Evolutionary conservation across 2,888 invertebrate species (phyloP).

Genomic region (Agrenia bidenticulata): DNA sequence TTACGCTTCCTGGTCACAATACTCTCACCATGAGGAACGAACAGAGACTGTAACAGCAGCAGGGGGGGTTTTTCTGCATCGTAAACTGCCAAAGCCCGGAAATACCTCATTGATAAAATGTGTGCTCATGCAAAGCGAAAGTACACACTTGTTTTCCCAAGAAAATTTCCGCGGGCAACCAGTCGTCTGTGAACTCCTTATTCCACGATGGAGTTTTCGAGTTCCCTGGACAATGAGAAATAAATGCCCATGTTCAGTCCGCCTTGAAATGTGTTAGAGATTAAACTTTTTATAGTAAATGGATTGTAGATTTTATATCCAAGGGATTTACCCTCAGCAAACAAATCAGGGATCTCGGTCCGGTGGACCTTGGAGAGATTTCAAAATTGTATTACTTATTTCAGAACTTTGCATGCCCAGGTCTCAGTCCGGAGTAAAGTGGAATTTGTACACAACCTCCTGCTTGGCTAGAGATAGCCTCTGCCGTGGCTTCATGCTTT

Average conservation of each 20-base stretch:
- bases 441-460: too few species aligned
- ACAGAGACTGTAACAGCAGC: too few species aligned
- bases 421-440: too few species aligned
- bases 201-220: not conserved
- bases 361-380: too few species aligned
- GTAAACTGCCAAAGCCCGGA: slow-evolving; percentile 16
- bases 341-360: too few species aligned
- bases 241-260: slow-evolving; percentile 10
- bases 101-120: slow-evolving; percentile 21
- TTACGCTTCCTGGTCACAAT: too few species aligned
- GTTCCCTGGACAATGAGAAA: not conserved
- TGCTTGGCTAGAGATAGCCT: too few species aligned
- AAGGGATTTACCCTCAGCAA: too few species aligned
- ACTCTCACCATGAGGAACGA: too few species aligned
- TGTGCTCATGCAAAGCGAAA: slow-evolving; percentile 19
- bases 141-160: slow-evolving; percentile 15
- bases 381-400: too few species aligned
- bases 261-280: slow-evolving; percentile 12
- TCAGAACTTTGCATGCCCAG: too few species aligned
- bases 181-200: slow-evolving; percentile 10
- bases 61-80: slow-evolving; percentile 16
- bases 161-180: slow-evolving; percentile 5
- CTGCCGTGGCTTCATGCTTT: too few species aligned
- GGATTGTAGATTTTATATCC: slow-evolving; percentile 15
- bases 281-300: not conserved